Evolutionary conservation across 2,113 vertebrate genomes (phyloP).

Genomic region (Paralichthys olivaceus): DNA sequence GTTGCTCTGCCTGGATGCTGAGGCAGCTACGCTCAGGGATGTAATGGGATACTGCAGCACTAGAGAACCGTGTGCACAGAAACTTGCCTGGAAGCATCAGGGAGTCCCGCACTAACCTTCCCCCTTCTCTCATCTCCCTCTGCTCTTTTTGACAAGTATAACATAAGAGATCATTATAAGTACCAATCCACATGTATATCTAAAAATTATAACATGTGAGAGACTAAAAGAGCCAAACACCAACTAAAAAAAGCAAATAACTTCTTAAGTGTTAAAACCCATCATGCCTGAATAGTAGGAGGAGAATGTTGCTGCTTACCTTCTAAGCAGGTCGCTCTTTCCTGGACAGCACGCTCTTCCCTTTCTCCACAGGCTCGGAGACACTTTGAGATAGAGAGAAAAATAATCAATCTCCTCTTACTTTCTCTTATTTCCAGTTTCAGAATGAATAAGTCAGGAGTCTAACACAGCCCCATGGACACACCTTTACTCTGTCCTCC

Average conservation of each 20-base stretch:
- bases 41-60: constrained; percentile 82
- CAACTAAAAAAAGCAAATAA: constrained; percentile 21
- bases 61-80: constrained; percentile 81
- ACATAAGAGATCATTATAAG: constrained; percentile 6
- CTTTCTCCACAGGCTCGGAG: constrained; percentile 59
- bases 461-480: constrained; percentile 55
- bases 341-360: constrained; percentile 51
- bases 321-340: constrained; percentile 56
- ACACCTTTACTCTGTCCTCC: constrained; percentile 71
- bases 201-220: background rate
- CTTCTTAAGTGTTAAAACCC: constrained; percentile 54
- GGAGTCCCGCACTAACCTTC: constrained; percentile 79
- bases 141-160: constrained; percentile 37
- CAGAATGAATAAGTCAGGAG: constrained; percentile 65
- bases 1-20: constrained; percentile 58
- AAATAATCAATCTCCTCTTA: constrained; percentile 70
- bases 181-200: background rate
- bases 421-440: constrained; percentile 76
- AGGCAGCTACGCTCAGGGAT: constrained; percentile 70
- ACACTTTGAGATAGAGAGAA: constrained; percentile 82
- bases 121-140: constrained; percentile 33
- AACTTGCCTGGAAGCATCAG: constrained; percentile 81
- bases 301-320: constrained; percentile 61
- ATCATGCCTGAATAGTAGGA: constrained; percentile 15
- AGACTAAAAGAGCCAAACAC: background rate